A percentile compares a stretch with the other conserved stretches of the same genome.
phyloP scores from a whole-genome alignment of 2,113 vertebrate genomes.

The Triplophysa siluroides region DNA sequence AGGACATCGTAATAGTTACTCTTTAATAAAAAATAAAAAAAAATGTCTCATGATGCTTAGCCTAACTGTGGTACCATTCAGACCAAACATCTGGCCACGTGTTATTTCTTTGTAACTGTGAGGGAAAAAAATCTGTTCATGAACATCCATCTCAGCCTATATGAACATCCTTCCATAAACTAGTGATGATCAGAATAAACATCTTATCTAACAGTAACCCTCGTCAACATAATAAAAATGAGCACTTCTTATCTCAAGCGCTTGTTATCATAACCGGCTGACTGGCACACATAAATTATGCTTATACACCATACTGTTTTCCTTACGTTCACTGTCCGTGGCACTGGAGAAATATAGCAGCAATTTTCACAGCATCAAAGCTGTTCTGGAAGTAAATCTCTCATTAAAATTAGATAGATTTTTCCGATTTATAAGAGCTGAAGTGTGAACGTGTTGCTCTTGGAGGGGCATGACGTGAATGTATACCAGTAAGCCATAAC shows the following conservation, averaged over 20 bases:
- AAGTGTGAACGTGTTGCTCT: constrained; percentile 27
- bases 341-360: constrained; percentile 5
- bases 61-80: too few species aligned
- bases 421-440: constrained; percentile 19
- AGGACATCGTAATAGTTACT: too few species aligned
- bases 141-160: neutral
- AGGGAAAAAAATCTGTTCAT: neutral
- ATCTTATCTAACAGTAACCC: neutral
- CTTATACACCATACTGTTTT: constrained; percentile 27
- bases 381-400: constrained; percentile 27
- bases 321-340: neutral
- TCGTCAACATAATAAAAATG: constrained; percentile 1
- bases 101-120: neutral
- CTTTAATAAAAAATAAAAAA: too few species aligned
- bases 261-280: neutral
- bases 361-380: constrained; percentile 33
- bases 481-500: constrained; percentile 7
- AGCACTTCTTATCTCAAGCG: neutral
- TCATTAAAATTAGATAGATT: constrained; percentile 8
- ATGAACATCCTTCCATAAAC: neutral
- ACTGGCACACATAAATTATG: constrained; percentile 18
- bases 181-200: neutral
- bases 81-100: neutral
- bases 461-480: neutral
- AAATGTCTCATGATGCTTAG: too few species aligned